Evolutionary conservation across 2,888 invertebrate genomes (phyloP).

Genomic region (Aplocera efformata): DNA sequence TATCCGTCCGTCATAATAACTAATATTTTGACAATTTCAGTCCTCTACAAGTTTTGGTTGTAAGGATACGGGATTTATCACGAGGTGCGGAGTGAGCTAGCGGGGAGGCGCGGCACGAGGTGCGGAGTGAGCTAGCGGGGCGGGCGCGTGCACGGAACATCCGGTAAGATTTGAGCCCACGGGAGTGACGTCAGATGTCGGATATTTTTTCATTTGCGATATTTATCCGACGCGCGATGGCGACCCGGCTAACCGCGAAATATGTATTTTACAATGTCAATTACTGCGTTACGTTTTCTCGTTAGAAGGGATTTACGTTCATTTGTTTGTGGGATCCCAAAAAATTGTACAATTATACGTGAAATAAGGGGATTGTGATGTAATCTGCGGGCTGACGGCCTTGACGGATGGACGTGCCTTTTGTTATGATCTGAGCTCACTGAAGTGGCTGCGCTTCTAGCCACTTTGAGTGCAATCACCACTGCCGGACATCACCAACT

Average conservation of each 20-base stretch:
- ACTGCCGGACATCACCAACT: no score
- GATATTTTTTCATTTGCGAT: conserved; percentile 9
- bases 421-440: not conserved
- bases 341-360: conserved; percentile 4
- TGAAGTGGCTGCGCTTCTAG: no score
- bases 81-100: no score
- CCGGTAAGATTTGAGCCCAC: conserved; percentile 9
- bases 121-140: not conserved
- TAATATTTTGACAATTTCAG: no score
- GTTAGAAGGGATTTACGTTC: conserved; percentile 12
- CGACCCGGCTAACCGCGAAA: conserved; percentile 8
- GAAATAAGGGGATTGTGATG: not conserved
- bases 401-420: not conserved
- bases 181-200: conserved; percentile 14
- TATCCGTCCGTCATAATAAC: no score
- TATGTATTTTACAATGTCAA: conserved; percentile 22
- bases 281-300: conserved; percentile 17
- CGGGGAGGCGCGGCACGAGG: no score
- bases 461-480: not conserved
- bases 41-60: no score
- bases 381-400: not conserved
- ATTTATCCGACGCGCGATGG: conserved; percentile 8
- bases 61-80: no score
- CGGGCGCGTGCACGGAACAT: not conserved
- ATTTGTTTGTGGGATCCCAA: conserved; percentile 11